A percentile compares a stretch with the other conserved stretches of the same genome.
Evolutionary conservation across 2,113 vertebrate species (phyloP).

Genomic region (Eleginops maclovinus): DNA sequence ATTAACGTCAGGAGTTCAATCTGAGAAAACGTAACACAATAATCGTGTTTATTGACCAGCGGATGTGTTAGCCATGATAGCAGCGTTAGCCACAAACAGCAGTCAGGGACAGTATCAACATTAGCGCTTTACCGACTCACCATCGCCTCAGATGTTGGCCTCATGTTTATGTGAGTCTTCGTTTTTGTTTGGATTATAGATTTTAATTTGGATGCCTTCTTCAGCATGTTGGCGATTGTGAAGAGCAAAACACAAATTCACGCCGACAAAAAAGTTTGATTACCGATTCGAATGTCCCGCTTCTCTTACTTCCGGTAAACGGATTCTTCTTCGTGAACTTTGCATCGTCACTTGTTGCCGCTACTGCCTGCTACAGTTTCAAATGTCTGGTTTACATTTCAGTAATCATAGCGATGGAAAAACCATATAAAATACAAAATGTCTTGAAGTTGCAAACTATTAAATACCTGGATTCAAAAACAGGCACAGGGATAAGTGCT

Average conservation of each 20-base stretch:
- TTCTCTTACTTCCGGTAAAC: slow-evolving; percentile 18
- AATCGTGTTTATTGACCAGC: neutral
- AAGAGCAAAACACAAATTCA: neutral
- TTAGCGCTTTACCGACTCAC: slow-evolving; percentile 30
- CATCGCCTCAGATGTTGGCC: slow-evolving; percentile 70
- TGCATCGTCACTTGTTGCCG: fast-evolving
- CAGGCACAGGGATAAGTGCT: neutral
- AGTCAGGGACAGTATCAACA: neutral
- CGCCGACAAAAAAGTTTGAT: slow-evolving; percentile 8
- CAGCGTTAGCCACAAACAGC: neutral
- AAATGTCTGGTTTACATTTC: no score
- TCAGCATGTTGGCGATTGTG: slow-evolving; percentile 51
- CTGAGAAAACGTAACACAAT: slow-evolving; percentile 34
- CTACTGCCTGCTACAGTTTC: neutral
- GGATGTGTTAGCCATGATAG: neutral
- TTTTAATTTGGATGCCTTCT: slow-evolving; percentile 67
- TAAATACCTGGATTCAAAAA: neutral
- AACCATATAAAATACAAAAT: fast-evolving
- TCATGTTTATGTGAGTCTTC: slow-evolving; percentile 48
- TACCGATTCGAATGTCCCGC: slow-evolving; percentile 72
- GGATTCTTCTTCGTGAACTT: slow-evolving; percentile 30
- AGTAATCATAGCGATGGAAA: neutral
- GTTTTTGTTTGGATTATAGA: slow-evolving; percentile 53
- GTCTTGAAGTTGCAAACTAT: neutral
- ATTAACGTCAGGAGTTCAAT: slow-evolving; percentile 77